Evolutionary conservation across 2,797 vertebrate species (phyloP).

Genomic region (Parotocinclus haroldoi): DNA sequence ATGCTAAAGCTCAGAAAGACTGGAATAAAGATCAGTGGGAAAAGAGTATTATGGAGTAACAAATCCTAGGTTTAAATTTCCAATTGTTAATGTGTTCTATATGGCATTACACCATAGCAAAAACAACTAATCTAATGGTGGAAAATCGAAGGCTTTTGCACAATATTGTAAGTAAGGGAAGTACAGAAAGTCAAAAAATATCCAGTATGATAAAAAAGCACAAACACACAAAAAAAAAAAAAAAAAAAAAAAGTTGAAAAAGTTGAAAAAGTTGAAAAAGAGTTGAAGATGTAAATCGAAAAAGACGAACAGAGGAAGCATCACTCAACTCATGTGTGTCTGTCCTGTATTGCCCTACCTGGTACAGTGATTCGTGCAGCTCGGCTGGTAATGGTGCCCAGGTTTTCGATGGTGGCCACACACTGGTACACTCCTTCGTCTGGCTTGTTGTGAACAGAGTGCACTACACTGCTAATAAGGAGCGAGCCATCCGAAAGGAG

Average conservation of each 20-base stretch:
- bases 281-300: not conserved
- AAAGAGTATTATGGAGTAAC: too few species aligned
- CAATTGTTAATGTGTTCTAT: too few species aligned
- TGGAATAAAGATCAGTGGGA: too few species aligned
- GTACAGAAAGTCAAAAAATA: not conserved
- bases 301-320: not conserved
- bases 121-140: too few species aligned
- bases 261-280: not conserved
- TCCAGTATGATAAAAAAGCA: too few species aligned
- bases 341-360: slow-evolving; percentile 63
- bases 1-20: too few species aligned
- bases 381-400: slow-evolving; percentile 92
- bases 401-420: slow-evolving; percentile 88
- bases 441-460: slow-evolving; percentile 94
- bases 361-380: slow-evolving; percentile 88
- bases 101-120: too few species aligned
- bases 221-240: not conserved
- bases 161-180: too few species aligned
- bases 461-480: slow-evolving; percentile 83
- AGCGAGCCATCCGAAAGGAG: slow-evolving; percentile 87
- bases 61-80: too few species aligned
- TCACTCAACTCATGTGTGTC: too few species aligned
- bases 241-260: too few species aligned
- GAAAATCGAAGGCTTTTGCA: too few species aligned
- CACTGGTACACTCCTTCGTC: slow-evolving; percentile 97